phyloP scores from a whole-genome alignment of 1,140 invertebrate species.

The Phymastichus coffea region DNA sequence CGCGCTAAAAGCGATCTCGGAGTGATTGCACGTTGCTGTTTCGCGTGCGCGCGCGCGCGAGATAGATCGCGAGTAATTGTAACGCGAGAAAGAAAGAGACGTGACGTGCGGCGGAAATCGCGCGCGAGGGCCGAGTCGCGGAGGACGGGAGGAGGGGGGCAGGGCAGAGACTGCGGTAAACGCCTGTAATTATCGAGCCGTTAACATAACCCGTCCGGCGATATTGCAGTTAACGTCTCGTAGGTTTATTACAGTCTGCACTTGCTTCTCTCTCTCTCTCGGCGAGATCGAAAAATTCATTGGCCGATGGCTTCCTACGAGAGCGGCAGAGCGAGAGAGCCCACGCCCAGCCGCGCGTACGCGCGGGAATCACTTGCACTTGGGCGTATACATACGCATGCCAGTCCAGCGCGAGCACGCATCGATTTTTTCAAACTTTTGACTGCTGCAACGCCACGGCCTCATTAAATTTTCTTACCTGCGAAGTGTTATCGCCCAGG shows the following conservation, averaged over 20 bases:
- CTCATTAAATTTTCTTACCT: constrained; percentile 11
- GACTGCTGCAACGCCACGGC: not conserved
- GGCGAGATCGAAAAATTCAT: not conserved
- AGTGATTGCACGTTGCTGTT: not conserved
- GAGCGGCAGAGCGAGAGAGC: not conserved
- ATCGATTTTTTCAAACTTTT: not conserved
- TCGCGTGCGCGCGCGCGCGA: not conserved
- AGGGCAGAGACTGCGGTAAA: not conserved
- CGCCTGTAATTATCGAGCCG: constrained; percentile 27
- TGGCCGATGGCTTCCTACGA: not conserved
- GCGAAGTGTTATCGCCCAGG: not conserved
- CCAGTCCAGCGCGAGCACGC: too few relatives aligned
- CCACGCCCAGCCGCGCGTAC: not conserved
- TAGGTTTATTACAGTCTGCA: constrained; percentile 2
- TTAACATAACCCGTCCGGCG: constrained; percentile 29
- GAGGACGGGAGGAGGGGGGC: not conserved
- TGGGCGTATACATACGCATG: not conserved
- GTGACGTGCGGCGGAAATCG: not conserved
- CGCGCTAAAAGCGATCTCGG: too few relatives aligned
- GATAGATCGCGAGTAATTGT: constrained; percentile 1
- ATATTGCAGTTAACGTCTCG: not conserved
- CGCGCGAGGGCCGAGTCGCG: not conserved
- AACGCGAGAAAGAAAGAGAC: not conserved
- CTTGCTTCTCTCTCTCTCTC: not conserved
- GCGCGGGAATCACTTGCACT: constrained; percentile 13